Percentiles rank a stretch among this genome's conserved stretches.
Evolutionary conservation across 2,888 invertebrate species (phyloP).

Genomic region (Nematopogon swammerdamellus): DNA sequence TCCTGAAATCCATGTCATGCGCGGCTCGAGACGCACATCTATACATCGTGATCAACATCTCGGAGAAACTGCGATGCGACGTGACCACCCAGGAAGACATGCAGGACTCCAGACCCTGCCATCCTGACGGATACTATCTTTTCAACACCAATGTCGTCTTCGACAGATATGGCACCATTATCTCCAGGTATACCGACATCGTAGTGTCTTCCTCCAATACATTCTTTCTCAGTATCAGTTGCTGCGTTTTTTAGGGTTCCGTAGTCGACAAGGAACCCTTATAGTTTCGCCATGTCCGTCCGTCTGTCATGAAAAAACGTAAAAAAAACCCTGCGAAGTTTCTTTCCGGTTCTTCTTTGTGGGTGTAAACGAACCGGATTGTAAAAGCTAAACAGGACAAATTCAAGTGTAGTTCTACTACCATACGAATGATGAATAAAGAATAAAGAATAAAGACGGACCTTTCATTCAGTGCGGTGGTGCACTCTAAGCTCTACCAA

Average conservation of each 20-base stretch:
- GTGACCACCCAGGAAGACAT: slow-evolving; percentile 8
- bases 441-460: no score
- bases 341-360: no score
- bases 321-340: no score
- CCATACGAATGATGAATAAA: background rate
- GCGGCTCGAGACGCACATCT: slow-evolving; percentile 44
- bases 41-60: slow-evolving; percentile 61
- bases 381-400: no score
- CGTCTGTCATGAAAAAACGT: no score
- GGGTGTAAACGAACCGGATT: no score
- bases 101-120: slow-evolving; percentile 16
- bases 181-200: slow-evolving; percentile 56
- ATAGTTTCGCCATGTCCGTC: no score
- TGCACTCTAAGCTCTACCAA: no score
- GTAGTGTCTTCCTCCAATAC: background rate
- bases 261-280: no score
- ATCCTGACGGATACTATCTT: slow-evolving; percentile 19
- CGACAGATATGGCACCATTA: slow-evolving; percentile 55
- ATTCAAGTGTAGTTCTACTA: background rate
- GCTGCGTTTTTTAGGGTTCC: no score
- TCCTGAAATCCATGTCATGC: slow-evolving; percentile 49
- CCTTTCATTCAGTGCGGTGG: no score
- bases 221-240: background rate
- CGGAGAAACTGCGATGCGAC: slow-evolving; percentile 48
- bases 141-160: slow-evolving; percentile 69